Percentiles rank a stretch among this genome's conserved stretches.
These are phyloP conservation scores for Ganaspis brasiliensis DNA, from an alignment of 2,888 invertebrate genomes.

Conservation along the genomic window DNA sequence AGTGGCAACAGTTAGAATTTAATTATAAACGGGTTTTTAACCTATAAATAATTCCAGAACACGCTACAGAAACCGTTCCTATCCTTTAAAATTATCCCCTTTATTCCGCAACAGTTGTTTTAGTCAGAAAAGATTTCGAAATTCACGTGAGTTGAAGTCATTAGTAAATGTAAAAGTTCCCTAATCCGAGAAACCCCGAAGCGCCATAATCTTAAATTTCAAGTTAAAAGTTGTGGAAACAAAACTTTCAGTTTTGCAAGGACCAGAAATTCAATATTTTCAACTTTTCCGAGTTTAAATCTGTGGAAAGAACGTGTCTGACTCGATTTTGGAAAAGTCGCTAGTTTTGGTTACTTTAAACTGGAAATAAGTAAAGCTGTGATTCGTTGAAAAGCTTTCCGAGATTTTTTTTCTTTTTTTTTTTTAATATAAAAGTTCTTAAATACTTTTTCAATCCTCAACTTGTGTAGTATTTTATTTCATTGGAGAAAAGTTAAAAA, in stretches of 20 bases:
- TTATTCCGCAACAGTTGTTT: no score
- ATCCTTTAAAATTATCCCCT: no score
- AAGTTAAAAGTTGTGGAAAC: background rate
- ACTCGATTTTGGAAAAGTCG: slow-evolving; percentile 22
- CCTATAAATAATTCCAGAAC: no score
- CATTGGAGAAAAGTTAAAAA: no score
- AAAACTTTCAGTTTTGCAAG: slow-evolving; percentile 1
- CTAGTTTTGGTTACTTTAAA: background rate
- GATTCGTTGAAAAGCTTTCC: background rate
- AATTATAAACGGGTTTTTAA: no score
- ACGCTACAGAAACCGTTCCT: no score
- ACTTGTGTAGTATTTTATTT: no score
- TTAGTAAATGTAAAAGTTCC: background rate
- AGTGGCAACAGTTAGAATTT: no score
- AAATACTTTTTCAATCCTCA: no score
- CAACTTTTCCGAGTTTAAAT: slow-evolving; percentile 19
- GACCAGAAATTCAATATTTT: slow-evolving; percentile 13
- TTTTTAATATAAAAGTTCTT: no score
- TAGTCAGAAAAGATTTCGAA: no score
- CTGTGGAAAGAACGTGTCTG: background rate
- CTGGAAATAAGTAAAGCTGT: background rate
- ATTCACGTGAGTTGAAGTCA: background rate
- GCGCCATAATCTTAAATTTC: background rate
- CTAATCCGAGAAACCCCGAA: background rate
- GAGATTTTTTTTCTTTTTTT: background rate